phyloP scores from a whole-genome alignment of 2,888 invertebrate genomes.

The Criorhina ranunculi region DNA sequence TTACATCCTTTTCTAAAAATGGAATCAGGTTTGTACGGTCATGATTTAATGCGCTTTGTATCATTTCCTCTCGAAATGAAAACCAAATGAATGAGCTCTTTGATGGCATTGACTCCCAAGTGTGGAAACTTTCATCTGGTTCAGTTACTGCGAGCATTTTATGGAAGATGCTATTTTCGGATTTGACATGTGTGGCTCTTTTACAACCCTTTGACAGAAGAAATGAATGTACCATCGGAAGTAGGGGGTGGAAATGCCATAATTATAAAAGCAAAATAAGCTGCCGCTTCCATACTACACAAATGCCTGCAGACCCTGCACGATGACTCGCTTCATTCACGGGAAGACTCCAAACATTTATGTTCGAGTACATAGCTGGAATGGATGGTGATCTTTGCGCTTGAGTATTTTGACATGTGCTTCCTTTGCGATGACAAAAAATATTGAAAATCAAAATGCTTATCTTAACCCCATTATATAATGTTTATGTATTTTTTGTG shows the following conservation, averaged over 20 bases:
- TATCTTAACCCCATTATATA: constrained; percentile 11
- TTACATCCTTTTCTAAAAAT: constrained; percentile 61
- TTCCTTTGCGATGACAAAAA: constrained; percentile 54
- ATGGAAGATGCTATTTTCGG: constrained; percentile 67
- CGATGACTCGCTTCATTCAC: constrained; percentile 57
- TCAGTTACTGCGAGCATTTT: constrained; percentile 63
- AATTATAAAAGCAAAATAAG: constrained; percentile 53
- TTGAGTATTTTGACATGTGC: constrained; percentile 71
- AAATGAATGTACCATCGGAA: constrained; percentile 43
- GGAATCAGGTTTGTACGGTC: constrained; percentile 26
- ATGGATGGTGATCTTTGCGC: constrained; percentile 63
- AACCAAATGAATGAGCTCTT: constrained; percentile 68
- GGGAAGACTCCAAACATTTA: constrained; percentile 37
- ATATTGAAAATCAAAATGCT: constrained; percentile 38
- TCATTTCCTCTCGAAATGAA: constrained; percentile 55
- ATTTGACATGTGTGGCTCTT: constrained; percentile 73
- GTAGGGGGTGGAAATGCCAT: constrained; percentile 52
- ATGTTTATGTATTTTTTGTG: constrained; percentile 19
- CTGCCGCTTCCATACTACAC: constrained; percentile 35
- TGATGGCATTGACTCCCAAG: constrained; percentile 69
- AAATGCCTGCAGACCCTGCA: constrained; percentile 32
- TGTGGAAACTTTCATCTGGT: constrained; percentile 64
- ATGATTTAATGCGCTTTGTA: constrained; percentile 53
- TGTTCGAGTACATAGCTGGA: constrained; percentile 10
- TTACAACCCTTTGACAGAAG: constrained; percentile 67